Percentiles rank a stretch among this genome's conserved stretches.
Evolutionary conservation across 2,113 vertebrate genomes (phyloP).

Genomic region (Uropsilus gracilis): DNA sequence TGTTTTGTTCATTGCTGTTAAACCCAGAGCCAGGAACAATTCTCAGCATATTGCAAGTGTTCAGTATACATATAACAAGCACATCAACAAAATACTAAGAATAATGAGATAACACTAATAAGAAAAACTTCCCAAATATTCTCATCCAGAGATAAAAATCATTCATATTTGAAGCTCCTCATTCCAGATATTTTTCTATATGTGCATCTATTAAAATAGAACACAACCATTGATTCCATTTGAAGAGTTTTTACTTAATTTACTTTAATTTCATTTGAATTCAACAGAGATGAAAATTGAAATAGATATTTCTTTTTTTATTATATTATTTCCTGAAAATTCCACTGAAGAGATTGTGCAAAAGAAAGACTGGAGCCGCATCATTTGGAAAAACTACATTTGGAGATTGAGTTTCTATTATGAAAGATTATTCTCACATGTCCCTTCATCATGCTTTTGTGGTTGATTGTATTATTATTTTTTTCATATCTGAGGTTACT

Average conservation of each 20-base stretch:
- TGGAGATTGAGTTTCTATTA: neutral
- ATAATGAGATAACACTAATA: neutral
- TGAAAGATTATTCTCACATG: neutral
- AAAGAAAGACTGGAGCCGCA: neutral
- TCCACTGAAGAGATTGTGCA: neutral
- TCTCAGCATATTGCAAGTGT: neutral
- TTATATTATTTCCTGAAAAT: neutral
- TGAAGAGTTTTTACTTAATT: neutral
- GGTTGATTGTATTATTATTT: neutral
- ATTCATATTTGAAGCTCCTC: neutral
- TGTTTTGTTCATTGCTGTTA: neutral
- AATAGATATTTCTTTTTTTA: neutral
- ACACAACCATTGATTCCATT: neutral
- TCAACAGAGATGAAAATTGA: neutral
- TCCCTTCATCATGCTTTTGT: neutral
- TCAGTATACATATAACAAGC: neutral
- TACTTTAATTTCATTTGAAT: slow-evolving; percentile 13
- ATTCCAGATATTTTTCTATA: neutral
- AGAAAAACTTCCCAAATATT: neutral
- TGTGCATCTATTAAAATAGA: neutral
- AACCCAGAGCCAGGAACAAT: neutral
- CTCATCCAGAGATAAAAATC: neutral
- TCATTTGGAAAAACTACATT: neutral
- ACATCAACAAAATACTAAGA: neutral
- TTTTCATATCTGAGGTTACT: neutral